Evolutionary conservation across 2,113 vertebrate genomes (phyloP).

Genomic region (Tympanuchus pallidicinctus): DNA sequence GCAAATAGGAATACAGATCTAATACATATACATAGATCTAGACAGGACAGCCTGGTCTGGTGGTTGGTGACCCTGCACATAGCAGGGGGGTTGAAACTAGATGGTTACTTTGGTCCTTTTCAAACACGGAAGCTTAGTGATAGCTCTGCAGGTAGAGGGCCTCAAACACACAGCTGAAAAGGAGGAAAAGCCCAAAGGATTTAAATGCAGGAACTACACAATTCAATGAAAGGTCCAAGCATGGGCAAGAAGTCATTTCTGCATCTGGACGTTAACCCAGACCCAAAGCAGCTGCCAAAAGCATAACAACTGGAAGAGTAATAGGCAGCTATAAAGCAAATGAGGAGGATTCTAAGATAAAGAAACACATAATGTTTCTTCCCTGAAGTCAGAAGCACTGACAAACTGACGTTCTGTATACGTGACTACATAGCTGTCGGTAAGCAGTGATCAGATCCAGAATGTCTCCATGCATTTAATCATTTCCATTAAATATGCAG

Average conservation of each 20-base stretch:
- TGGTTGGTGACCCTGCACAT: no score
- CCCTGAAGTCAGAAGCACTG: not conserved
- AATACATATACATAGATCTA: not conserved
- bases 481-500: not conserved
- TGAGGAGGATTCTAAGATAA: not conserved
- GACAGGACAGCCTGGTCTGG: no score
- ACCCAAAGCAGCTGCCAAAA: not conserved
- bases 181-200: not conserved
- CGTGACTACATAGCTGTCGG: not conserved
- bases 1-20: not conserved
- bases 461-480: not conserved
- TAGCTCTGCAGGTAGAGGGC: not conserved
- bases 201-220: not conserved
- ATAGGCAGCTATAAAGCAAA: not conserved
- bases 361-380: not conserved
- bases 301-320: not conserved
- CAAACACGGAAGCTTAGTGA: not conserved
- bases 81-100: no score
- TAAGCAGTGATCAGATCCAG: not conserved
- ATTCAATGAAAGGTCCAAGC: not conserved
- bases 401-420: not conserved
- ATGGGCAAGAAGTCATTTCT: rapidly evolving
- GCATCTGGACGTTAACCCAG: not conserved
- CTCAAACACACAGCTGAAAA: not conserved
- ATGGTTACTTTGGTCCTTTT: no score